Conservation (phyloP, 2,113 vertebrate genomes). For the Circaetus gallicus region DNA sequence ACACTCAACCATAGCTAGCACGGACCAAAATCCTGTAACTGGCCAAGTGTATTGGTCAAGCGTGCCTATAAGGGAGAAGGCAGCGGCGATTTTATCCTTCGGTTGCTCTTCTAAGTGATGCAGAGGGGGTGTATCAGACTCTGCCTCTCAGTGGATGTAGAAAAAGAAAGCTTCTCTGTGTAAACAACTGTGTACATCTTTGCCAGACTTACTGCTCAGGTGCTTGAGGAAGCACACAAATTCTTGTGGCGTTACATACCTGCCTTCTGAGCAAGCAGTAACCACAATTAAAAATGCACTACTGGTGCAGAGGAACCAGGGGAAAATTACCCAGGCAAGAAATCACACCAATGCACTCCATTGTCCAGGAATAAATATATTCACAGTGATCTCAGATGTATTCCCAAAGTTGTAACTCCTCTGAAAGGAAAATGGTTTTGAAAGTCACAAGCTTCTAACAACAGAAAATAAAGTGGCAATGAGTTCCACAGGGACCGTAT, state of each 20-base stretch:
- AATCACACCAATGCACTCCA: background rate
- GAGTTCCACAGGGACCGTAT: background rate
- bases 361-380: background rate
- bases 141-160: background rate
- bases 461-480: background rate
- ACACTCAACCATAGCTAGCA: background rate
- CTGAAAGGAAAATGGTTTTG: background rate
- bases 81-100: background rate
- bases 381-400: background rate
- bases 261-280: background rate
- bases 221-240: background rate
- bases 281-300: background rate
- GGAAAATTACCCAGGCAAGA: background rate
- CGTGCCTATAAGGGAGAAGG: fast-evolving
- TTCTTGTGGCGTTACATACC: background rate
- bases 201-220: background rate
- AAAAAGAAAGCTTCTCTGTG: background rate
- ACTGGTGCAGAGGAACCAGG: fast-evolving
- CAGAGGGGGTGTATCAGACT: background rate
- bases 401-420: background rate
- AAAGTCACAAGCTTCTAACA: background rate
- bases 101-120: background rate
- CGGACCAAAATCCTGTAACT: background rate
- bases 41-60: no score
- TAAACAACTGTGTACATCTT: background rate